These are phyloP conservation scores for Lepus townsendii DNA, from an alignment of 2,797 vertebrate genomes.

Conservation along the genomic window DNA sequence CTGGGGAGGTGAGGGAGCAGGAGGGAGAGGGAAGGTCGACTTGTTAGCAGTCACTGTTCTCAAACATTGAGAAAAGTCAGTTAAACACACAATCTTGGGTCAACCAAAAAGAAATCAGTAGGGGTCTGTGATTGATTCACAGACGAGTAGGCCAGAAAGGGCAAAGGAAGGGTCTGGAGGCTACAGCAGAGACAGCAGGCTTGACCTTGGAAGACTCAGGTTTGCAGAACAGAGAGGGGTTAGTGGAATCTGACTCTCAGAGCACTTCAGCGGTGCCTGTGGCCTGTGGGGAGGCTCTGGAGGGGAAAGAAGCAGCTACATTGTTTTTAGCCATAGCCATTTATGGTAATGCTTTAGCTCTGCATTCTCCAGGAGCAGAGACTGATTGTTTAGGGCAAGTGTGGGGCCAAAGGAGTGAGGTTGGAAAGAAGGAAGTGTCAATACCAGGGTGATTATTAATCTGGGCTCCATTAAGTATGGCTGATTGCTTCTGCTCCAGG, in stretches of 20 bases:
- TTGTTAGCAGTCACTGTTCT: slow-evolving; percentile 54
- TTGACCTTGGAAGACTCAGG: slow-evolving; percentile 19
- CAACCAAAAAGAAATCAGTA: slow-evolving; percentile 58
- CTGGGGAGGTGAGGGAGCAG: neutral
- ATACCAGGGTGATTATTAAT: slow-evolving; percentile 30
- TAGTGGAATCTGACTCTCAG: slow-evolving; percentile 58
- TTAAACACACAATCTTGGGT: slow-evolving; percentile 45
- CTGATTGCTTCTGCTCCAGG: slow-evolving; percentile 21
- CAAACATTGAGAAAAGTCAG: slow-evolving; percentile 53
- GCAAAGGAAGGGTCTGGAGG: slow-evolving; percentile 2
- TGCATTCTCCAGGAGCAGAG: slow-evolving; percentile 11
- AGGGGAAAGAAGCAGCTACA: neutral
- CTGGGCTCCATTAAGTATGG: neutral
- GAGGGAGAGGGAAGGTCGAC: neutral
- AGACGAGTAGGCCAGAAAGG: neutral
- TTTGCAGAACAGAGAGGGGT: slow-evolving; percentile 29
- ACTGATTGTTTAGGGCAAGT: neutral
- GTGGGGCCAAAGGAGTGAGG: neutral
- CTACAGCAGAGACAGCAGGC: neutral
- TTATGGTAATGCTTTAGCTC: neutral
- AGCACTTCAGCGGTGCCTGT: neutral
- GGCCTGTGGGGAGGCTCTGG: neutral
- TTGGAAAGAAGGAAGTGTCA: neutral
- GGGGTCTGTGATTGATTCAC: neutral
- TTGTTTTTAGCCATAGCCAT: slow-evolving; percentile 5